Base-by-base conservation (phyloP, 2,113 vertebrate genomes). In the Thinocorus orbignyianus region DNA sequence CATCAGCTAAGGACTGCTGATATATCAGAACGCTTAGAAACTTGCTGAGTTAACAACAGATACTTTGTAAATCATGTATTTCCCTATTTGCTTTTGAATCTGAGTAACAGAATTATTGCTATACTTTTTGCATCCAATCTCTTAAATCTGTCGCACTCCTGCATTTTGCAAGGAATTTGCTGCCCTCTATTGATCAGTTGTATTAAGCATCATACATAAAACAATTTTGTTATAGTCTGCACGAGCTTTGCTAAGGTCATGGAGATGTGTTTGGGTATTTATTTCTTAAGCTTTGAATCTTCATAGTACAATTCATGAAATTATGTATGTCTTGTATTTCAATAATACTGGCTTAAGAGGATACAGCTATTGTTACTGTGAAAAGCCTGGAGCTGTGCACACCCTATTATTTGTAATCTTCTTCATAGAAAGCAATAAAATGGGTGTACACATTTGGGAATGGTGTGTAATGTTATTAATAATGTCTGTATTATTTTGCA, bases 141-240 rank as follows among this genome's bases (percentile, higher is more conserved):
- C 39, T 24, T 7, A 17, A 9, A 65, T 12, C 65, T 3, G 0
- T 0, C 5, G 7, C 25, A 2, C 8, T 15, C 14, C 35, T 26
- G 61, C 3, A 13, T 61, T 96, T 96, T 87, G 35, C 57, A 94
- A 33, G 81, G 93, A 87, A 87, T 93, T 89, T 97, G 96, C 95
- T 96, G 96, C 96, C 96, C 96, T 91, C 96, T 97, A 49, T 92
- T 87, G 96, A 49, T 72, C 41, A 8, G 0, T 44, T 76, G 12
- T 44, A 6, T 65, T 80, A 58, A 69, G 54, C 3, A 16, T 19
- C 69, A 44, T 13, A 4, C 22, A 9, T 2, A 23, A 39, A 90
- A 55, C 14, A 13, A 6, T 5, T 33, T 33, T 8, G 5, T 8
- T 22, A 22, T 23, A 2, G 10, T 13, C 24, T 80, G 30, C 17